Evolutionary conservation across 2,888 invertebrate species (phyloP).

Genomic region (Athrips mouffetella): DNA sequence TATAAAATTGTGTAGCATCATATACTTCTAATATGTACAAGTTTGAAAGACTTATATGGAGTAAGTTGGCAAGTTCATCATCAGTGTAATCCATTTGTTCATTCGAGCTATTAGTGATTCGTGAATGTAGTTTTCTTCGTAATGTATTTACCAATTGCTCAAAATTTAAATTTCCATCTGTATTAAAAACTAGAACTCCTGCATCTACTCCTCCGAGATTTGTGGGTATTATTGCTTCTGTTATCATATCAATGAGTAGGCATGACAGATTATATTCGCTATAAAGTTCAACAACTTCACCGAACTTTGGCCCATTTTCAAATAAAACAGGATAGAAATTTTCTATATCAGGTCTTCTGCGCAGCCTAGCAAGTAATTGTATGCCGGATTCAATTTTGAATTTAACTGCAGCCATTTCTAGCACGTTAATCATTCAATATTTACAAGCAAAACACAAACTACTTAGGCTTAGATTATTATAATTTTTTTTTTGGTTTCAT

Average conservation of each 20-base stretch:
- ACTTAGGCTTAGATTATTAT: too few species aligned
- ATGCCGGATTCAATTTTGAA: conserved; percentile 77
- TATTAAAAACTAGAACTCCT: conserved; percentile 58
- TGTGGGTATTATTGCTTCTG: conserved; percentile 46
- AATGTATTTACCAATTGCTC: conserved; percentile 35
- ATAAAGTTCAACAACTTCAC: conserved; percentile 57
- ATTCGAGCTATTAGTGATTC: not conserved
- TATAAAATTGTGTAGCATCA: conserved; percentile 60
- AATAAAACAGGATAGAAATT: conserved; percentile 72
- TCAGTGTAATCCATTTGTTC: not conserved
- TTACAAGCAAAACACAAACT: too few species aligned
- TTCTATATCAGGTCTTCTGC: conserved; percentile 54
- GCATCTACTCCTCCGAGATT: conserved; percentile 42
- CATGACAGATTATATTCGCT: conserved; percentile 39
- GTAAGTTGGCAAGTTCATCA: conserved; percentile 26
- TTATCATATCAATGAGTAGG: conserved; percentile 55
- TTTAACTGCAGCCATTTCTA: conserved; percentile 28
- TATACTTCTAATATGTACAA: conserved; percentile 55
- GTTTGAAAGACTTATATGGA: conserved; percentile 39
- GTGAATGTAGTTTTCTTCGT: conserved; percentile 31
- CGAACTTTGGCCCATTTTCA: conserved; percentile 42
- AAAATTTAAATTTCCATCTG: conserved; percentile 60
- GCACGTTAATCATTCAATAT: too few species aligned
- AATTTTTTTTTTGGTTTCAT: too few species aligned
- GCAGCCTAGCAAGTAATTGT: conserved; percentile 76